Evolutionary conservation across 1,140 invertebrate genomes (phyloP).

Genomic region (Arctopsyche grandis): DNA sequence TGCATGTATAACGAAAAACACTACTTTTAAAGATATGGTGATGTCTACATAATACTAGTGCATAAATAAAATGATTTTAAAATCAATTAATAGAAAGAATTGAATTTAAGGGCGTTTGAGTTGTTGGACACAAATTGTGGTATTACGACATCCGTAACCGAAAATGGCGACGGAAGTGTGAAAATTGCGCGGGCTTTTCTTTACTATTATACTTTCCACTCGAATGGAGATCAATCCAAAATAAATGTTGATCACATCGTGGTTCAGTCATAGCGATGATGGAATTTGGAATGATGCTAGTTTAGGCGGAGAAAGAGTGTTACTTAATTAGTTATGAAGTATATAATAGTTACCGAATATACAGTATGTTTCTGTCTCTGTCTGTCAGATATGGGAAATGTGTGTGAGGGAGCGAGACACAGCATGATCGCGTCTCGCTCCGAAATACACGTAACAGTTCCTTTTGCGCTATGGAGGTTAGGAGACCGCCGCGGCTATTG

Average conservation of each 20-base stretch:
- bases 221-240: no score
- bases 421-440: background rate
- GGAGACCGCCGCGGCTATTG: conserved; percentile 53
- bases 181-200: conserved; percentile 7
- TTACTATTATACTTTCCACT: background rate
- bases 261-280: background rate
- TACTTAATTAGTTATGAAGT: background rate
- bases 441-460: conserved; percentile 38
- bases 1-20: no score
- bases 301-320: background rate
- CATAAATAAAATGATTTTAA: no score
- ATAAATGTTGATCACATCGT: no score
- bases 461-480: conserved; percentile 51
- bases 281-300: background rate
- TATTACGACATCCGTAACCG: background rate
- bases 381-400: background rate
- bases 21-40: no score
- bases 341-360: no score
- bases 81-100: no score
- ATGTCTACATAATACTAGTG: no score
- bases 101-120: no score
- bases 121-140: background rate
- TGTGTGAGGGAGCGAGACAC: background rate
- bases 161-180: background rate
- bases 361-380: background rate